These are phyloP conservation scores for Noctua pronuba DNA, from an alignment of 2,888 invertebrate genomes.

Conservation along the genomic window DNA sequence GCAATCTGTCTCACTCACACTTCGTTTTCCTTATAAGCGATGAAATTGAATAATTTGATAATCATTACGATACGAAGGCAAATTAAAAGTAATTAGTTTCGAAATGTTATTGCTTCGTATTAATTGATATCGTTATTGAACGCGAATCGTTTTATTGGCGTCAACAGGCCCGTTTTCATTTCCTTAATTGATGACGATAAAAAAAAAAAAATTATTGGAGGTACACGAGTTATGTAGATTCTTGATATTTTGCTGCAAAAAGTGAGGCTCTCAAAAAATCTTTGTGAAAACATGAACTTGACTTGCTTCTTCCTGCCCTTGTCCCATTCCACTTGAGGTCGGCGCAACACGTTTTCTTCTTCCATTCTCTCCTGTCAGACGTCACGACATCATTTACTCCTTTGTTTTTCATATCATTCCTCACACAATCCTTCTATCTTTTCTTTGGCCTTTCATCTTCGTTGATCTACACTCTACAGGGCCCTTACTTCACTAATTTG, in stretches of 20 bases:
- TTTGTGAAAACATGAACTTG: neutral
- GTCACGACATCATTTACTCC: too few species aligned
- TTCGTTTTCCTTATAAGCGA: neutral
- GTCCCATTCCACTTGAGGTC: too few species aligned
- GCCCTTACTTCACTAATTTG: too few species aligned
- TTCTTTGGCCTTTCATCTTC: too few species aligned
- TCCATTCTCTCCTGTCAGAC: too few species aligned
- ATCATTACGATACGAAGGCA: conserved; percentile 4
- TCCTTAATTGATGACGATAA: conserved; percentile 33
- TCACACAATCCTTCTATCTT: too few species aligned
- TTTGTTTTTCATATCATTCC: too few species aligned
- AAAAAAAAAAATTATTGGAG: neutral
- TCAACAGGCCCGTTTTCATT: conserved; percentile 27
- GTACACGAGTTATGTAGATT: neutral
- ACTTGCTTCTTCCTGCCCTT: neutral
- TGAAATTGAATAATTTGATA: conserved; percentile 21
- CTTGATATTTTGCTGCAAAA: neutral
- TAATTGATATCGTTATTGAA: conserved; percentile 26
- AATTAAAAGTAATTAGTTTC: conserved; percentile 41
- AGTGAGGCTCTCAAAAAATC: neutral
- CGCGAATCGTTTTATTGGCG: conserved; percentile 32
- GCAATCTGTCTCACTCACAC: neutral
- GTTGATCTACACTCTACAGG: too few species aligned
- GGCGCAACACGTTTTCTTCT: too few species aligned
- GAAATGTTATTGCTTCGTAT: conserved; percentile 26